These are phyloP conservation scores for Andrena hattorfiana DNA, from an alignment of 2,888 invertebrate species.

Conservation along the genomic window DNA sequence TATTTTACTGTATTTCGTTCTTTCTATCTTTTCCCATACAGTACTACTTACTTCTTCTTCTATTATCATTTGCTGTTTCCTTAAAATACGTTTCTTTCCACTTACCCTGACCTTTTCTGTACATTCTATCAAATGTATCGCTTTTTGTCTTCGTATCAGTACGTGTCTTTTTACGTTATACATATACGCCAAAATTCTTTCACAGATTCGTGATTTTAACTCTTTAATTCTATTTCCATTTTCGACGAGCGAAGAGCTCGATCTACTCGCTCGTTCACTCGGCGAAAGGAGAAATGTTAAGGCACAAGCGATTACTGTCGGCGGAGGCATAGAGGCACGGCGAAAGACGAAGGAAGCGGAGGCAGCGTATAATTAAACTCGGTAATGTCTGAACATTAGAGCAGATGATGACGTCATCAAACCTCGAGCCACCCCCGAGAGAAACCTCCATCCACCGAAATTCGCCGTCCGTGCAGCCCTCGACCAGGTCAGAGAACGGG, in stretches of 20 bases:
- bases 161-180: no score
- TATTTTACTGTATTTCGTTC: no score
- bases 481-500: slow-evolving; percentile 53
- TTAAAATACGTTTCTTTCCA: no score
- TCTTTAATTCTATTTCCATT: background rate
- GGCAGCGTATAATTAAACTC: slow-evolving; percentile 78
- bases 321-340: slow-evolving; percentile 50
- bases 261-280: slow-evolving; percentile 18
- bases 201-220: background rate
- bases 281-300: slow-evolving; percentile 46
- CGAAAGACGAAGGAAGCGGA: slow-evolving; percentile 54
- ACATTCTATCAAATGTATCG: no score
- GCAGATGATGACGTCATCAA: slow-evolving; percentile 80
- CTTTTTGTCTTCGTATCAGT: no score
- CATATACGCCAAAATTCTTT: no score
- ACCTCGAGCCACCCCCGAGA: slow-evolving; percentile 59
- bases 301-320: slow-evolving; percentile 64
- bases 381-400: slow-evolving; percentile 79
- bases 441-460: slow-evolving; percentile 57
- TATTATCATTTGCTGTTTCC: no score
- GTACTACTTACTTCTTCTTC: no score
- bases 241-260: background rate
- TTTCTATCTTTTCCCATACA: no score
- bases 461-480: slow-evolving; percentile 67
- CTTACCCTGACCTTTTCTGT: no score